Evolutionary conservation across 2,113 vertebrate genomes (phyloP).

Genomic region (Thryonomys swinderianus): DNA sequence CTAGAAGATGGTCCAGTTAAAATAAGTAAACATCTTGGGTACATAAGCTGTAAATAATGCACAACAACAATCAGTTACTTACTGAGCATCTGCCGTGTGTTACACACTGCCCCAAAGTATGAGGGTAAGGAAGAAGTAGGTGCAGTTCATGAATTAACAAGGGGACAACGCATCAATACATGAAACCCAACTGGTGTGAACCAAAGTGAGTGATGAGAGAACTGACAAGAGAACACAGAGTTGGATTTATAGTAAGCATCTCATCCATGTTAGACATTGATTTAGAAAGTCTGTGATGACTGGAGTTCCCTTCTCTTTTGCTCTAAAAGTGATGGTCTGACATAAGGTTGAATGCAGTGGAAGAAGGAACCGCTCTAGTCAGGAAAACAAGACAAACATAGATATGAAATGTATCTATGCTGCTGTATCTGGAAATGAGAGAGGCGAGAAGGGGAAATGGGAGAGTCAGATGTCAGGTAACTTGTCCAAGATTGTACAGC

Average conservation of each 20-base stretch:
- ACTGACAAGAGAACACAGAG: not conserved
- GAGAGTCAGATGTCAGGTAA: not conserved
- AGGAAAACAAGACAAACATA: not conserved
- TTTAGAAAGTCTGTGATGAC: not conserved
- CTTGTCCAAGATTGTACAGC: not conserved
- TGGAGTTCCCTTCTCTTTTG: not conserved
- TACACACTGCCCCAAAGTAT: not conserved
- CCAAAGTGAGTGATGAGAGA: not conserved
- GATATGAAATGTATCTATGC: too few species aligned
- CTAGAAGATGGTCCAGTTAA: not conserved
- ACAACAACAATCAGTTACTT: not conserved
- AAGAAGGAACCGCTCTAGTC: not conserved
- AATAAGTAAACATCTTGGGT: not conserved
- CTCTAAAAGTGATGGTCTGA: not conserved
- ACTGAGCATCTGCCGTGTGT: not conserved
- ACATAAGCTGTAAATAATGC: not conserved
- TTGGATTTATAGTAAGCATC: not conserved
- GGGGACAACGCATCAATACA: not conserved
- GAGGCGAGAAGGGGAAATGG: not conserved
- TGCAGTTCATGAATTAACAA: not conserved
- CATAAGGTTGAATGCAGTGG: not conserved
- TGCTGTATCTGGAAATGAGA: not conserved
- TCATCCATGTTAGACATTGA: not conserved
- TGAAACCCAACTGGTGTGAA: not conserved
- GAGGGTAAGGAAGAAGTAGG: not conserved